phyloP scores from a whole-genome alignment of 1,140 invertebrate genomes.

The Vanessa tameamea region DNA sequence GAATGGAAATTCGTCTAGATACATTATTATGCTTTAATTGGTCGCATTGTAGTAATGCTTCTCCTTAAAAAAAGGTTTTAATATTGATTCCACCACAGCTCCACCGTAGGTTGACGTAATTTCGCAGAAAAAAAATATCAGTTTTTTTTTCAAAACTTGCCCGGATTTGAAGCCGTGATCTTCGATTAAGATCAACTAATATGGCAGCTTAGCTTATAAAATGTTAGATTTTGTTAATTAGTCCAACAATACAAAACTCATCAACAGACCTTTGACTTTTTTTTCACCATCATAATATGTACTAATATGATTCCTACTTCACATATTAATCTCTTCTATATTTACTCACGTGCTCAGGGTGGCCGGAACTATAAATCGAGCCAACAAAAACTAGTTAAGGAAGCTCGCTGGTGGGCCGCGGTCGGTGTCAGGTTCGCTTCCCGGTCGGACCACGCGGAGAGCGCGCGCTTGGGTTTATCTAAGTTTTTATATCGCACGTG shows the following conservation, averaged over 20 bases:
- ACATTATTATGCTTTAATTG: no score
- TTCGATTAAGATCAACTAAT: no score
- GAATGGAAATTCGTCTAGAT: no score
- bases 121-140: no score
- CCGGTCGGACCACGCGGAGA: conserved; percentile 40
- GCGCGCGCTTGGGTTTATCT: conserved; percentile 39
- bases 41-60: no score
- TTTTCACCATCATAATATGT: background rate
- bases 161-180: no score
- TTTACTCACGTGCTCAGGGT: conserved; percentile 63
- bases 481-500: conserved; percentile 21
- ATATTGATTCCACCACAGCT: no score
- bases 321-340: conserved; percentile 32
- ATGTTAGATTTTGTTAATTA: background rate
- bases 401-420: conserved; percentile 64
- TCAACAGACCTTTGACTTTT: background rate
- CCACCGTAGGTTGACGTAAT: no score
- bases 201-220: background rate
- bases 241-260: no score
- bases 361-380: conserved; percentile 71
- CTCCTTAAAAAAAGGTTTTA: no score
- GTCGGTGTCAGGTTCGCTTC: conserved; percentile 69
- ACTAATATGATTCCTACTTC: background rate
- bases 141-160: no score
- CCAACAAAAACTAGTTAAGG: conserved; percentile 53